phyloP scores from a whole-genome alignment of 2,797 vertebrate genomes.

The Leptoclinus maculatus region DNA sequence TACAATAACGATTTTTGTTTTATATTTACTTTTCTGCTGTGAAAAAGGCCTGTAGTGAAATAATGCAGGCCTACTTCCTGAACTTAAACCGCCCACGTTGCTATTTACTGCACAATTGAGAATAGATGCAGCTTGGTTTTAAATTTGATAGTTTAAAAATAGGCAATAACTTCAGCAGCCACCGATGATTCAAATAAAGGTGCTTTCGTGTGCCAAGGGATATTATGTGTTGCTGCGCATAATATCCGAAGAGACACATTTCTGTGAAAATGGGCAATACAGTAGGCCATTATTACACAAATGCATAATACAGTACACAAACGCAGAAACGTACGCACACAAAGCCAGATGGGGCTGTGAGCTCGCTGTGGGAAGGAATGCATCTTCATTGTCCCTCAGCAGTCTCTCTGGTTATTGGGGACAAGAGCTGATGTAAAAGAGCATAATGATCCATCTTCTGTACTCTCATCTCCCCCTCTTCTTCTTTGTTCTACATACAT shows the following conservation, averaged over 20 bases:
- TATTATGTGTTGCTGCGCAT: slow-evolving; percentile 53
- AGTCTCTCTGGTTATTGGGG: slow-evolving; percentile 63
- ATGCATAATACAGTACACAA: slow-evolving; percentile 74
- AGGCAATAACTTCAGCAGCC: slow-evolving; percentile 26
- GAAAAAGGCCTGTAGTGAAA: background rate
- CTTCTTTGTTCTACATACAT: slow-evolving; percentile 43
- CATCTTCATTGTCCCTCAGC: slow-evolving; percentile 73
- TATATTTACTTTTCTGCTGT: background rate
- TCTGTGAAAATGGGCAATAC: slow-evolving; percentile 65
- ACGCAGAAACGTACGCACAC: slow-evolving; percentile 65
- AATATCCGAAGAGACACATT: slow-evolving; percentile 61
- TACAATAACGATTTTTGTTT: background rate
- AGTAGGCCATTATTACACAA: slow-evolving; percentile 71
- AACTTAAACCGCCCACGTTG: background rate
- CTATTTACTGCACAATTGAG: background rate
- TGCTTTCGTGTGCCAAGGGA: slow-evolving; percentile 57
- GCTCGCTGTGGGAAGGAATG: slow-evolving; percentile 65
- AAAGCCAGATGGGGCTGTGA: slow-evolving; percentile 74
- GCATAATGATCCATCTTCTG: slow-evolving; percentile 56
- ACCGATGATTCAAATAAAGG: slow-evolving; percentile 37
- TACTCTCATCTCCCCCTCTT: slow-evolving; percentile 47
- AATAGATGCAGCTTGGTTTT: slow-evolving; percentile 26
- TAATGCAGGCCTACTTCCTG: background rate
- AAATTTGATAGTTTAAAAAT: slow-evolving; percentile 44
- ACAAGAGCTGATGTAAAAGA: slow-evolving; percentile 56